Evolutionary conservation across 2,888 invertebrate genomes (phyloP).

Genomic region (Dryobota labecula): DNA sequence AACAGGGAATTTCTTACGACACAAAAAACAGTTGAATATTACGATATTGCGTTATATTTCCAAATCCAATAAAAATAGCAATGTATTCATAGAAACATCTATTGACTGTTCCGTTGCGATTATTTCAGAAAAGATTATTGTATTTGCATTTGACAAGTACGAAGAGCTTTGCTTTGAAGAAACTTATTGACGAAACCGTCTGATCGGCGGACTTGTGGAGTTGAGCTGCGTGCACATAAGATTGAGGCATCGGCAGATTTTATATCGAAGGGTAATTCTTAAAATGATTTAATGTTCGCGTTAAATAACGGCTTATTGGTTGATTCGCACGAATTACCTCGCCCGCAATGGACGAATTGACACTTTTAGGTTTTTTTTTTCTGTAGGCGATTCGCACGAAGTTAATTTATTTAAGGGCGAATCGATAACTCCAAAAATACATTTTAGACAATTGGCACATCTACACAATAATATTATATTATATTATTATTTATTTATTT

Average conservation of each 20-base stretch:
- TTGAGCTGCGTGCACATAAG: constrained; percentile 10
- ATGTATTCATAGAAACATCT: constrained; percentile 26
- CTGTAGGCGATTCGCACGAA: too few relatives aligned
- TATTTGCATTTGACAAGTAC: constrained; percentile 53
- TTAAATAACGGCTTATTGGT: neutral
- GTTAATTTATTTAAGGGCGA: too few relatives aligned
- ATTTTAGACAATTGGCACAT: too few relatives aligned
- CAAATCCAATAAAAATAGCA: constrained; percentile 42
- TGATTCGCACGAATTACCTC: too few relatives aligned
- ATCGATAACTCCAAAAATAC: too few relatives aligned
- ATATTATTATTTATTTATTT: too few relatives aligned
- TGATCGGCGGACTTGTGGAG: constrained; percentile 14
- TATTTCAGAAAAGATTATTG: constrained; percentile 52
- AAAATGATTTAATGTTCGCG: neutral
- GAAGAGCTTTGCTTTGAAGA: constrained; percentile 22
- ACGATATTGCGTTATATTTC: constrained; percentile 33
- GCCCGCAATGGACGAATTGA: too few relatives aligned
- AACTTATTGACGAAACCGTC: constrained; percentile 35
- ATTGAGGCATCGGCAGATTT: neutral
- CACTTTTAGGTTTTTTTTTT: too few relatives aligned
- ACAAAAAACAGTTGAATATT: constrained; percentile 42
- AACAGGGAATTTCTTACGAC: neutral
- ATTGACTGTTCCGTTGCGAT: constrained; percentile 45
- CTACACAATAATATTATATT: too few relatives aligned
- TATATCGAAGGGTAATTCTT: neutral